A percentile compares a stretch with the other conserved stretches of the same genome.
Conservation (phyloP, 2,797 vertebrate genomes). For the Cheirogaleus major region DNA sequence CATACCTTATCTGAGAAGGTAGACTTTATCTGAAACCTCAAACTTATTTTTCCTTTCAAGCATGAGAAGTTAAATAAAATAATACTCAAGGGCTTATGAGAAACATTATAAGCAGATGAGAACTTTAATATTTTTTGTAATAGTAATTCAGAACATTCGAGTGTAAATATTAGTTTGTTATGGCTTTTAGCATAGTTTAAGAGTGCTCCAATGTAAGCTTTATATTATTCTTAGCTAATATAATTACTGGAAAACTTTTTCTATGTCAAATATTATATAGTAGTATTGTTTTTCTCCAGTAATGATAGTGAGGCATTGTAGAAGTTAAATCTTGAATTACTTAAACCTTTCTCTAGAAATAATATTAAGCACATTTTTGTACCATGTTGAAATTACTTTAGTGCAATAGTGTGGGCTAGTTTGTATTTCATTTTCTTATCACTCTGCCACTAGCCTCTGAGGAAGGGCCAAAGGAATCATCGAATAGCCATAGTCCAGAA, state of each 20-base stretch:
- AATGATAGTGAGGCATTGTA: background rate
- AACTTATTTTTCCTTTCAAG: background rate
- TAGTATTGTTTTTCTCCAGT: background rate
- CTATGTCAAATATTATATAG: background rate
- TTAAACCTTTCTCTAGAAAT: background rate
- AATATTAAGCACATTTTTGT: background rate
- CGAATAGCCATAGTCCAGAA: background rate
- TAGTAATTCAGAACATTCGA: background rate
- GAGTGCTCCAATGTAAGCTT: background rate
- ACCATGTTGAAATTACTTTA: background rate
- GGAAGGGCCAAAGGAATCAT: background rate
- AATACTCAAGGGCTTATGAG: background rate
- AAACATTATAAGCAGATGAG: background rate
- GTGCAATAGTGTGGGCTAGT: background rate
- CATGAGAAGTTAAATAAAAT: slow-evolving; percentile 25
- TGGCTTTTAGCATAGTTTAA: slow-evolving; percentile 4
- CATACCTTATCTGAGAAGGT: background rate
- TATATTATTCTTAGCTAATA: background rate
- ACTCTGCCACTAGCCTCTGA: background rate
- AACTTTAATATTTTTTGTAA: background rate
- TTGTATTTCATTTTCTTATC: background rate
- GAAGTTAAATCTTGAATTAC: background rate
- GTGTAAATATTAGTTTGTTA: background rate
- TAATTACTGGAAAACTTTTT: background rate
- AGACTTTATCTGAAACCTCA: background rate